phyloP scores from a whole-genome alignment of 2,113 vertebrate species.

The Microtus montanus region DNA sequence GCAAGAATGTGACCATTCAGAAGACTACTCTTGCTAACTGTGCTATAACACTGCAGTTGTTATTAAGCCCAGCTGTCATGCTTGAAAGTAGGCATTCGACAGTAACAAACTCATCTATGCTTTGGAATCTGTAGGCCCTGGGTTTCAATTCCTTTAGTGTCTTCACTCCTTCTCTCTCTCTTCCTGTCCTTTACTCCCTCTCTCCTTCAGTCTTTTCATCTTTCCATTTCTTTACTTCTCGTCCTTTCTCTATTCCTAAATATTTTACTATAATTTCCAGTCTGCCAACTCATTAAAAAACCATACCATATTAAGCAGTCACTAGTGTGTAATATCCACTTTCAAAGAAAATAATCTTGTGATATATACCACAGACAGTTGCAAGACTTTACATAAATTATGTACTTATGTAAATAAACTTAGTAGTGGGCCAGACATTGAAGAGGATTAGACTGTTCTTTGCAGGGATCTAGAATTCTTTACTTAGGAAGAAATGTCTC shows the following conservation, averaged over 20 bases:
- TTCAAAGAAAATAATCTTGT: neutral
- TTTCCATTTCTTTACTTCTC: neutral
- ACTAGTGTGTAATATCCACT: neutral
- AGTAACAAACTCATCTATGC: neutral
- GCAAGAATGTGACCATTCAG: neutral
- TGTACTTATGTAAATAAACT: neutral
- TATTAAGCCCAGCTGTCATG: neutral
- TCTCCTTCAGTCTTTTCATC: neutral
- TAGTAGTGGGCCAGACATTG: neutral
- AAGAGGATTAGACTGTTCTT: neutral
- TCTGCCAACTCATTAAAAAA: neutral
- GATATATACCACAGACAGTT: rapidly evolving
- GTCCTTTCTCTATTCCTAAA: neutral
- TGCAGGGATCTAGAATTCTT: neutral
- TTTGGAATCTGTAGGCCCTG: neutral
- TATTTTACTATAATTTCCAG: neutral
- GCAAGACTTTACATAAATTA: neutral
- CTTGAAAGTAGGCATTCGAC: neutral
- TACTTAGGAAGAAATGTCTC: neutral
- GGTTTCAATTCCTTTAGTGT: neutral
- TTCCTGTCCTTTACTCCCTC: too few species aligned
- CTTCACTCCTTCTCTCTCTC: neutral
- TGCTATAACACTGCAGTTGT: neutral
- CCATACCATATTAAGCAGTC: neutral
- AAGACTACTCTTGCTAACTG: neutral